These are phyloP conservation scores for Cataglyphis rosenhaueri DNA, from an alignment of 2,888 invertebrate species.

Conservation along the genomic window DNA sequence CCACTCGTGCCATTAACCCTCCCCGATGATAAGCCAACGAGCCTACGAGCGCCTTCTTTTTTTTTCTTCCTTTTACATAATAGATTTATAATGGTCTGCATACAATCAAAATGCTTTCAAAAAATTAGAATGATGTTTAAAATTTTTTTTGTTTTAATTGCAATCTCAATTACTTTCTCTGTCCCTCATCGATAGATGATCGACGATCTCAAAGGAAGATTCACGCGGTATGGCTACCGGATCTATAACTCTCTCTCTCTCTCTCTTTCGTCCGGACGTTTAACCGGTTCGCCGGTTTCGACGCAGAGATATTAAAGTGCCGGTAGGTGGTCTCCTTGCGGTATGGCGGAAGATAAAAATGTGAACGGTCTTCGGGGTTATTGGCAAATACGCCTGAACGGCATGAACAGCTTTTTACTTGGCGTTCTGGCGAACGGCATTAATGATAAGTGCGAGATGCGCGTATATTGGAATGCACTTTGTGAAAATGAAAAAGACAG, in stretches of 20 bases:
- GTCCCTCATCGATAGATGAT: slow-evolving; percentile 55
- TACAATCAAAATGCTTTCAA: background rate
- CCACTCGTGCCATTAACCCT: slow-evolving; percentile 81
- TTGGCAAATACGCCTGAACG: slow-evolving; percentile 69
- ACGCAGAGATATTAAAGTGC: slow-evolving; percentile 71
- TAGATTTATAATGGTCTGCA: background rate
- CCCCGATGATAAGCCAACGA: slow-evolving; percentile 69
- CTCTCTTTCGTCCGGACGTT: slow-evolving; percentile 57
- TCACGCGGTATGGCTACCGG: slow-evolving; percentile 65
- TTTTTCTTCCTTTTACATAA: background rate
- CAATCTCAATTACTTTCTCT: background rate
- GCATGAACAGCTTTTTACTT: slow-evolving; percentile 34
- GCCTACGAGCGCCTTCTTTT: background rate
- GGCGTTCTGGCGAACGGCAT: background rate
- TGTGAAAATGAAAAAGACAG: background rate
- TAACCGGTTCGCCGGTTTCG: slow-evolving; percentile 72
- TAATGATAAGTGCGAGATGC: slow-evolving; percentile 10
- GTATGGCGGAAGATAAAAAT: slow-evolving; percentile 63
- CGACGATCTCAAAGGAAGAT: slow-evolving; percentile 58
- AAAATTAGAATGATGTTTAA: background rate
- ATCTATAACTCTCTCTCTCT: slow-evolving; percentile 68
- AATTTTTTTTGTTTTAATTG: background rate
- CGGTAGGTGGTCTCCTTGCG: slow-evolving; percentile 67
- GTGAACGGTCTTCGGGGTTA: slow-evolving; percentile 62
- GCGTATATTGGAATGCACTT: background rate